phyloP scores from a whole-genome alignment of 2,797 vertebrate species.

The Cyprinodon diabolis region DNA sequence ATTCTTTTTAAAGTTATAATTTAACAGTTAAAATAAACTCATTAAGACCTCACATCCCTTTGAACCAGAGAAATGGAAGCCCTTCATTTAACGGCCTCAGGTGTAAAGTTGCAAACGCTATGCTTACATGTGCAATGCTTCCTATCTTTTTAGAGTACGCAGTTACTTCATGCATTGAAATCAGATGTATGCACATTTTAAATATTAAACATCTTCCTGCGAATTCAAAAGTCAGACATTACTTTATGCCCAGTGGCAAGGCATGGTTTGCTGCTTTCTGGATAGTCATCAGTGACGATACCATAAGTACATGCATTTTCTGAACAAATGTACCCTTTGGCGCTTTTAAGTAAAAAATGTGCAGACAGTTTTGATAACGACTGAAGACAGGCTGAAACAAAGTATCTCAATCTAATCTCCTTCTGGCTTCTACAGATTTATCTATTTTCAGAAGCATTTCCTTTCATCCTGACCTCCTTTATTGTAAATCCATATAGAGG shows the following conservation, averaged over 20 bases:
- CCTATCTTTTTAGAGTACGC: background rate
- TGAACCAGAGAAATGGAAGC: background rate
- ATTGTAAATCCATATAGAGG: constrained; percentile 6
- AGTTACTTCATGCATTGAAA: background rate
- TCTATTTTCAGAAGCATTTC: constrained; percentile 27
- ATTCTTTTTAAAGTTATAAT: background rate
- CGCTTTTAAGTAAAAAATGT: constrained; percentile 37
- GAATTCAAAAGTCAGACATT: constrained; percentile 9
- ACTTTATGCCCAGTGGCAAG: constrained; percentile 7
- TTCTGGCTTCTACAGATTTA: constrained; percentile 24
- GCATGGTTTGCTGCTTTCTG: constrained; percentile 20
- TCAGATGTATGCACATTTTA: constrained; percentile 2
- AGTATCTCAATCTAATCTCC: constrained; percentile 32
- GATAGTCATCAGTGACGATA: constrained; percentile 21
- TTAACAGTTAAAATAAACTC: background rate
- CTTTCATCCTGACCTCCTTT: constrained; percentile 5
- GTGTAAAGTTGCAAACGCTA: background rate
- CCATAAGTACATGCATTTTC: constrained; percentile 16
- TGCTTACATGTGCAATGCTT: background rate
- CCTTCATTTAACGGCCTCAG: background rate
- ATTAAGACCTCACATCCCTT: background rate
- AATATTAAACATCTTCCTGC: background rate
- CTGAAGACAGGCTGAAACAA: constrained; percentile 19
- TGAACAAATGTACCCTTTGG: constrained; percentile 18
- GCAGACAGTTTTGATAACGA: constrained; percentile 38